A percentile compares a stretch with the other conserved stretches of the same genome.
Evolutionary conservation across 2,797 vertebrate species (phyloP).

Genomic region (Chaetophractus vellerosus): DNA sequence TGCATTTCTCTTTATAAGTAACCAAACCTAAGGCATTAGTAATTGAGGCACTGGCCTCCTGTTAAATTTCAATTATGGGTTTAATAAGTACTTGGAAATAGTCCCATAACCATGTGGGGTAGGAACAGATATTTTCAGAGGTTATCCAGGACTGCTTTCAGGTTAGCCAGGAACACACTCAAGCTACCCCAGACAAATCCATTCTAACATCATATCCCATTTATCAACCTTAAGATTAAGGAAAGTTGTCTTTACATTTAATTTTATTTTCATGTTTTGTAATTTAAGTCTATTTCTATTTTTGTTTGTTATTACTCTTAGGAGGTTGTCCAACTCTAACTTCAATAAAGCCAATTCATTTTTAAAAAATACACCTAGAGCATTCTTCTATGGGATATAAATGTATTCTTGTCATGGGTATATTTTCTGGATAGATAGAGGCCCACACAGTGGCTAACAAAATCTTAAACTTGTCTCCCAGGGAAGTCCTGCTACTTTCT

Average conservation of each 20-base stretch:
- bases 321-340: slow-evolving; percentile 41
- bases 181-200: slow-evolving; percentile 4
- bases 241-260: slow-evolving; percentile 18
- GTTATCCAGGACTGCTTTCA: background rate
- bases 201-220: background rate
- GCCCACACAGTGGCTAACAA: too few species aligned
- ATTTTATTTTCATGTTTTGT: slow-evolving; percentile 55
- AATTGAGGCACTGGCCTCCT: background rate
- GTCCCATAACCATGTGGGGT: background rate
- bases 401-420: too few species aligned
- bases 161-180: background rate
- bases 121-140: background rate
- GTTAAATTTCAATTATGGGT: slow-evolving; percentile 44
- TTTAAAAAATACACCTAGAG: background rate
- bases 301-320: slow-evolving; percentile 60
- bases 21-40: background rate
- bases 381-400: too few species aligned
- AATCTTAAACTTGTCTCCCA: too few species aligned
- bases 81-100: background rate
- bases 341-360: slow-evolving; percentile 69
- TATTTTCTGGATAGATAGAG: too few species aligned
- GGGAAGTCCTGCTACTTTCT: too few species aligned
- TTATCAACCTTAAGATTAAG: slow-evolving; percentile 27
- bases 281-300: slow-evolving; percentile 55
- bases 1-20: slow-evolving; percentile 29